phyloP scores from a whole-genome alignment of 2,113 vertebrate species.

The Heloderma charlesbogerti region DNA sequence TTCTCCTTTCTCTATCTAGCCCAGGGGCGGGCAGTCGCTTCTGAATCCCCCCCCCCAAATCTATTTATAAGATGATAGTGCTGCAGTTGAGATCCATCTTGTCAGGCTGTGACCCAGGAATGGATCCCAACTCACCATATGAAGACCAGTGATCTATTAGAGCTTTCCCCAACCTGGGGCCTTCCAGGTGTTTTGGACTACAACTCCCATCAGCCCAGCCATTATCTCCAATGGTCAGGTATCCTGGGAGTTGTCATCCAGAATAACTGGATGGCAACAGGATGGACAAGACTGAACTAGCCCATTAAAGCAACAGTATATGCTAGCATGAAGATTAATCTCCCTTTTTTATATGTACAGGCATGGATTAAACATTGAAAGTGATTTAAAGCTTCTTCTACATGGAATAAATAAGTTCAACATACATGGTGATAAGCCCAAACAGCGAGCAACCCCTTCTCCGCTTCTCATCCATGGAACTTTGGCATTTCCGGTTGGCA shows the following conservation, averaged over 20 bases:
- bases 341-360: neutral
- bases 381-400: slow-evolving; percentile 8
- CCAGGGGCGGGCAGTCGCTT: no score
- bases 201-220: neutral
- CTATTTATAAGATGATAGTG: neutral
- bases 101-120: no score
- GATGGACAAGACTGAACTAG: neutral
- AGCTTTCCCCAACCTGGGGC: no score
- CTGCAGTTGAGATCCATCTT: no score
- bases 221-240: neutral
- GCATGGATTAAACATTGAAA: neutral
- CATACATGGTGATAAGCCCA: neutral
- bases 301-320: no score
- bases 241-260: neutral
- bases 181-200: neutral
- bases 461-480: slow-evolving; percentile 35
- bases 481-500: slow-evolving; percentile 37
- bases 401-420: slow-evolving; percentile 1
- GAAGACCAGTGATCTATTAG: no score
- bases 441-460: neutral
- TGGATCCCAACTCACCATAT: no score
- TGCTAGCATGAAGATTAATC: neutral
- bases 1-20: no score
- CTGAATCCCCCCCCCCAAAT: neutral
- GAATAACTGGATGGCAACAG: neutral